Conservation (phyloP, 2,797 vertebrate genomes). For the Moxostoma hubbsi region DNA sequence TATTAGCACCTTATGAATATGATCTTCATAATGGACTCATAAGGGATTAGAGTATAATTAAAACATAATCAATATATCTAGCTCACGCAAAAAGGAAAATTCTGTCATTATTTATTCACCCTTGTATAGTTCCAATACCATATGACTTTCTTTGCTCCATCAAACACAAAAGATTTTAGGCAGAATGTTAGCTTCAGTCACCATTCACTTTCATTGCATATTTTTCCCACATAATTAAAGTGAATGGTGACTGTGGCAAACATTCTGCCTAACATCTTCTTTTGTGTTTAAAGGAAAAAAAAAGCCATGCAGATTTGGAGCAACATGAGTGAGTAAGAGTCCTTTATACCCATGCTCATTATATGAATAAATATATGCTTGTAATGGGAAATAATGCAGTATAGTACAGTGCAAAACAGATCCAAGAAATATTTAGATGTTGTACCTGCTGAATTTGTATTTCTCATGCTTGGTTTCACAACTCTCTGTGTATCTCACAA, state of each 20-base stretch:
- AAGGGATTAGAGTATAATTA: background rate
- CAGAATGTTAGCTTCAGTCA: too few relatives aligned
- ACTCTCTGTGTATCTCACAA: background rate
- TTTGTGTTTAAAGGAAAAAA: too few relatives aligned
- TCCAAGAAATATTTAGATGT: conserved; percentile 5
- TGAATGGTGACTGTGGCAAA: too few relatives aligned
- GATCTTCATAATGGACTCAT: background rate
- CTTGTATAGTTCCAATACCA: too few relatives aligned
- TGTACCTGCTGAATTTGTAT: background rate
- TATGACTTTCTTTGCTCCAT: too few relatives aligned
- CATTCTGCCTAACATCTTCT: too few relatives aligned
- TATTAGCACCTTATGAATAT: background rate
- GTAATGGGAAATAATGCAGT: background rate
- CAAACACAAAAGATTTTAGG: too few relatives aligned
- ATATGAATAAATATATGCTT: conserved; percentile 1
- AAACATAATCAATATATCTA: background rate
- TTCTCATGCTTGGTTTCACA: conserved; percentile 1
- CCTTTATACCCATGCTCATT: background rate
- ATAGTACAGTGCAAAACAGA: background rate
- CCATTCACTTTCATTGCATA: too few relatives aligned
- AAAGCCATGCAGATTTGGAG: too few relatives aligned
- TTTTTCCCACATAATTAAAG: too few relatives aligned
- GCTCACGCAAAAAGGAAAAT: too few relatives aligned
- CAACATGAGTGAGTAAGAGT: background rate
- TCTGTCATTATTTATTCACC: too few relatives aligned